phyloP scores from a whole-genome alignment of 2,113 vertebrate genomes.

The Bubo bubo region DNA sequence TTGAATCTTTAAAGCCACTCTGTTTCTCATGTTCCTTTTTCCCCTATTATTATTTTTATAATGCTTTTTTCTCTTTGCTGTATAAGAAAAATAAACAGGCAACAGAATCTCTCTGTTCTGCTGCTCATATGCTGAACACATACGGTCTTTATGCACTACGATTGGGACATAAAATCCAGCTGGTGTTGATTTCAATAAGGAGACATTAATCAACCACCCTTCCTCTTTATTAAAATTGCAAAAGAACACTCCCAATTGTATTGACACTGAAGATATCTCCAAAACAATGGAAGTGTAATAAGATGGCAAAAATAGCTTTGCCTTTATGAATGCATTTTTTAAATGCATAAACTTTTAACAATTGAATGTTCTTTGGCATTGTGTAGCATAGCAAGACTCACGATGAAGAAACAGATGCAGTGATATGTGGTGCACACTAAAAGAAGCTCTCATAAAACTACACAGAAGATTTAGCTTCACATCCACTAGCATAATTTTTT shows the following conservation, averaged over 20 bases:
- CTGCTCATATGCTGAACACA: slow-evolving; percentile 2
- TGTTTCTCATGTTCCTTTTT: not conserved
- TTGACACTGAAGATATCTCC: not conserved
- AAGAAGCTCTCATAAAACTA: not conserved
- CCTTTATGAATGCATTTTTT: not conserved
- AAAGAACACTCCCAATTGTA: not conserved
- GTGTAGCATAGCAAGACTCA: not conserved
- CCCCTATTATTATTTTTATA: not conserved
- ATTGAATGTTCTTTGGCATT: not conserved
- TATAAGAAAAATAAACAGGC: not conserved
- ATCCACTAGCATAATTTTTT: not conserved
- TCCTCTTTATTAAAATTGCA: not conserved
- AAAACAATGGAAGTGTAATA: not conserved
- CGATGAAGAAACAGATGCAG: not conserved
- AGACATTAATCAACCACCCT: not conserved
- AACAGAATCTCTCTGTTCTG: not conserved
- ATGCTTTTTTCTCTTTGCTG: not conserved
- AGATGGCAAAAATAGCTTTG: not conserved
- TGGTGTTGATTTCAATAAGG: not conserved
- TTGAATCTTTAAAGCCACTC: not conserved
- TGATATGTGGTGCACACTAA: not conserved
- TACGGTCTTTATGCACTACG: not conserved
- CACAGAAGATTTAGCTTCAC: not conserved
- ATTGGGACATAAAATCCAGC: slow-evolving; percentile 6
- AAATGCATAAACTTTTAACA: not conserved